Percentiles rank a stretch among this genome's conserved stretches.
These are phyloP conservation scores for Cenopis cana DNA, from an alignment of 2,888 invertebrate species.

Conservation along the genomic window DNA sequence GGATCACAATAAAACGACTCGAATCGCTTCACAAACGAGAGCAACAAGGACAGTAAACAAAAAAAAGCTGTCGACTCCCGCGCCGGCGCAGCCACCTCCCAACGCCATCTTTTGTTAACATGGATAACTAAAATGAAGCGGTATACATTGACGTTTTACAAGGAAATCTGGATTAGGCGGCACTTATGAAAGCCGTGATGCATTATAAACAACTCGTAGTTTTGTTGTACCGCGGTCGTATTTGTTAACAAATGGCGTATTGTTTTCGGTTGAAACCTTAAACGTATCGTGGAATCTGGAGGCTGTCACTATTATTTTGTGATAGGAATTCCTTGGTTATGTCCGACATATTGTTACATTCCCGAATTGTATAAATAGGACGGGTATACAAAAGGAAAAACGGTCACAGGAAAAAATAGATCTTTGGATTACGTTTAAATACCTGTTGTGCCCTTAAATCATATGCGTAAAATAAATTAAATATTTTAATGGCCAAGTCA, in stretches of 20 bases:
- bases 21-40: conserved; percentile 50
- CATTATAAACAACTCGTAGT: conserved; percentile 20
- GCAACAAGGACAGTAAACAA: conserved; percentile 49
- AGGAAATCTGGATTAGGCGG: conserved; percentile 24
- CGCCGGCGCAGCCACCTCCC: conserved; percentile 48
- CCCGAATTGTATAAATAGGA: conserved; percentile 29
- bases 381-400: conserved; percentile 6
- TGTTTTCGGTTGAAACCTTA: conserved; percentile 44
- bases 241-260: conserved; percentile 43
- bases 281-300: conserved; percentile 43
- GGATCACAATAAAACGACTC: conserved; percentile 48
- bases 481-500: neutral
- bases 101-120: conserved; percentile 37
- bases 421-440: neutral
- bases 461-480: neutral
- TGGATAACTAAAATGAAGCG: conserved; percentile 35
- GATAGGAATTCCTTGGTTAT: conserved; percentile 44
- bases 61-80: conserved; percentile 49
- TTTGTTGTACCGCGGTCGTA: conserved; percentile 16
- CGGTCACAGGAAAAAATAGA: neutral
- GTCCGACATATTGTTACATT: conserved; percentile 42
- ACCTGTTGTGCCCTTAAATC: neutral
- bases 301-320: conserved; percentile 45
- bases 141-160: conserved; percentile 46
- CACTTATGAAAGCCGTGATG: conserved; percentile 23